Base-by-base conservation (phyloP, 1,140 invertebrate genomes). In the Anastrepha obliqua region DNA sequence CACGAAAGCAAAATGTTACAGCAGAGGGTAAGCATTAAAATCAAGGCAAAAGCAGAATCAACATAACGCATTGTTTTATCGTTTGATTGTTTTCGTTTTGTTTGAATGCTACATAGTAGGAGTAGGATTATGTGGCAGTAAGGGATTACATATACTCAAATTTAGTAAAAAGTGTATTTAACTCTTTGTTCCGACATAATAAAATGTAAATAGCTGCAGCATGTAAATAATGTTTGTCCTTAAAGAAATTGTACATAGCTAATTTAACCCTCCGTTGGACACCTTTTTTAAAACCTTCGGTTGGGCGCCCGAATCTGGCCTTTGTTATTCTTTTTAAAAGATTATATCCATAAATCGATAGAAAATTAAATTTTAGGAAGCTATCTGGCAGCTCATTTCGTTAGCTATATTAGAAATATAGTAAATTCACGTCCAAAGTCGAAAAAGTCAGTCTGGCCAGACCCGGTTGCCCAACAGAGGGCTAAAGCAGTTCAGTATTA, bases 1-100 rank as follows among this genome's bases (percentile, higher is more conserved):
- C 93, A 93, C 87, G 95, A 96, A 94, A 95, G 95, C 94, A 96
- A 97, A 94, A 95, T 97, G 93, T 95, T 98, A 91, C 97, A 97
- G 94, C 96, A 97, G 94, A 96, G 97, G 96, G 97, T 98, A 97
- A 97, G 96, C 89, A 88, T 88, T 78, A 81, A 81, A 81, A 42
- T 81, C 15, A 81, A 81, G 51, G 88, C 29, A 87, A 87, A 85
- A 86, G 67, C 51, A 87, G 20, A 81, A 87, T 87, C 44, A 87
- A 64, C 44, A 51, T 81, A 81, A 55, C 74, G 15, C 11, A n/a
- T 55, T 55, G 47, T 74, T 47, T 39, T 74, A 47, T 74, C 15
- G 39, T 74, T 81, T 81, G 74, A 81, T 81, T 81, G 74, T 81
- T 81, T 81, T 58, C 74, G 74, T 81, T 81, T 81, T 81, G 74